Percentiles rank a stretch among this genome's conserved stretches.
Evolutionary conservation across 2,888 invertebrate genomes (phyloP).

Genomic region (Pachydiplax longipennis): DNA sequence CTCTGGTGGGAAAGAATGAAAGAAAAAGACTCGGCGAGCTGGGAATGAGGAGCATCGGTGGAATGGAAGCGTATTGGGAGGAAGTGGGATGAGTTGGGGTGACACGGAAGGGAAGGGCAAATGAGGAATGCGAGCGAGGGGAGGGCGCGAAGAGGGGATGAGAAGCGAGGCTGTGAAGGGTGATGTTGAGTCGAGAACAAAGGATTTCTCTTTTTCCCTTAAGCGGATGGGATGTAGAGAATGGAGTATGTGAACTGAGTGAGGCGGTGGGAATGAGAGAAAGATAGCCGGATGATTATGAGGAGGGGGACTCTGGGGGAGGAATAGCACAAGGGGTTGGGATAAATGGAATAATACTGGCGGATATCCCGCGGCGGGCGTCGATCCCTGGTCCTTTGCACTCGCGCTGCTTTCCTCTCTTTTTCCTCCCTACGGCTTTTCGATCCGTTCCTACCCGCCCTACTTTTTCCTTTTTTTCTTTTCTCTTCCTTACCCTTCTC

Average conservation of each 20-base stretch:
- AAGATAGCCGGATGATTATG: background rate
- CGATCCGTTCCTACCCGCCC: background rate
- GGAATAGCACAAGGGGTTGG: background rate
- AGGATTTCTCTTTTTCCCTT: conserved; percentile 30
- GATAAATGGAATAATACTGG: background rate
- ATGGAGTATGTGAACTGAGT: background rate
- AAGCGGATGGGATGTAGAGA: conserved; percentile 15
- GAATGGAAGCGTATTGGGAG: background rate
- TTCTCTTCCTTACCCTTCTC: background rate
- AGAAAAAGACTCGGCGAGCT: background rate
- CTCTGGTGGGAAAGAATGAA: background rate
- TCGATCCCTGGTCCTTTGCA: conserved; percentile 10
- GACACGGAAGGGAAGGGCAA: background rate
- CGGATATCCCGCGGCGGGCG: conserved; percentile 2
- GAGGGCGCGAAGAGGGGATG: background rate
- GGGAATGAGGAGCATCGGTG: background rate
- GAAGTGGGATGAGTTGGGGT: background rate
- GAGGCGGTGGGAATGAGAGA: background rate
- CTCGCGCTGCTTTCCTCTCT: background rate
- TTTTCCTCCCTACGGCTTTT: background rate
- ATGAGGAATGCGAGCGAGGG: background rate
- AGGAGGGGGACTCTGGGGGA: background rate
- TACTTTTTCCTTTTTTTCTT: background rate
- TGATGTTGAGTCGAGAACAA: conserved; percentile 28
- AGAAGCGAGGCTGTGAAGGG: conserved; percentile 18